These are phyloP conservation scores for Goniozus legneri DNA, from an alignment of 1,140 invertebrate species.

Conservation along the genomic window DNA sequence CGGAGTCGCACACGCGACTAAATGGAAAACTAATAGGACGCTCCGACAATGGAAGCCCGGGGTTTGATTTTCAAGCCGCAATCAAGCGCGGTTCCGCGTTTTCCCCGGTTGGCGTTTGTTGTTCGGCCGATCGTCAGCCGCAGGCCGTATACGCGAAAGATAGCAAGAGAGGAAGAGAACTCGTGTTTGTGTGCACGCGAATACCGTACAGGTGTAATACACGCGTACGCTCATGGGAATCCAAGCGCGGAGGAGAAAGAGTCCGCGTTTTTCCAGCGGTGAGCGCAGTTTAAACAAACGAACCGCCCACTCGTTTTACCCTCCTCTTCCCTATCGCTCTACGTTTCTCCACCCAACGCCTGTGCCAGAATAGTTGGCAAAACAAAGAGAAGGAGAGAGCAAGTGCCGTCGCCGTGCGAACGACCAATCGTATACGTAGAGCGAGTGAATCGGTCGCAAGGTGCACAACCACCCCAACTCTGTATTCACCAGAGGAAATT, in stretches of 20 bases:
- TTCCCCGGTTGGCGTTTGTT: conserved; percentile 41
- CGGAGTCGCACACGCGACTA: conserved; percentile 15
- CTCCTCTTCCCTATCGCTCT: background rate
- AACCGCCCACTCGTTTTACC: conserved; percentile 27
- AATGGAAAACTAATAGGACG: conserved; percentile 42
- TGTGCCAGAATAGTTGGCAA: conserved; percentile 30
- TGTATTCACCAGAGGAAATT: no score
- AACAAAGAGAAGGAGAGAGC: conserved; percentile 35
- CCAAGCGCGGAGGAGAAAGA: conserved; percentile 10
- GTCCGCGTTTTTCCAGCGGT: conserved; percentile 36
- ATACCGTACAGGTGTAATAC: no score
- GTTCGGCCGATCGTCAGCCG: conserved; percentile 42
- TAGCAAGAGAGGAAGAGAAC: background rate
- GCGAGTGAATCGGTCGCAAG: conserved; percentile 20
- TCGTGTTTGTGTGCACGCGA: no score
- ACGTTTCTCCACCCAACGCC: background rate
- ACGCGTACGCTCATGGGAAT: background rate
- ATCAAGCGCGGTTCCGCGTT: conserved; percentile 33
- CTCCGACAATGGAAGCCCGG: conserved; percentile 34
- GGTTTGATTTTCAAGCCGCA: conserved; percentile 39
- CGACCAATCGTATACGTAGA: conserved; percentile 33
- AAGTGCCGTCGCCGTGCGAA: conserved; percentile 24
- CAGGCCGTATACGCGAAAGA: conserved; percentile 24
- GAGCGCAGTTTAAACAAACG: conserved; percentile 44
- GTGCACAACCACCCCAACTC: no score